Base-by-base conservation (phyloP, 2,113 vertebrate genomes). In the Empidonax traillii region DNA sequence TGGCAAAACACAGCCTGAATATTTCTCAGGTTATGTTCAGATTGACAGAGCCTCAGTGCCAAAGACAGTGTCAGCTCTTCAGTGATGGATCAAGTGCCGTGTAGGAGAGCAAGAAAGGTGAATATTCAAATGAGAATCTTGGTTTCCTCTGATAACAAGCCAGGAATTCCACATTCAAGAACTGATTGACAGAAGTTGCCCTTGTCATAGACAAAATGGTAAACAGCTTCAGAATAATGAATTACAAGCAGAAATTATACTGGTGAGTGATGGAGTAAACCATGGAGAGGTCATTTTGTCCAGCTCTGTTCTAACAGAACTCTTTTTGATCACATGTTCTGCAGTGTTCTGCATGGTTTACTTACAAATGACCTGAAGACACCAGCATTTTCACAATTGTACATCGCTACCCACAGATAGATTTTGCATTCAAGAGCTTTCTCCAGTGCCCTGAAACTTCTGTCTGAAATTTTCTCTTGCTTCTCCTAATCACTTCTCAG, bases 221-320 rank as follows among this genome's bases (percentile, higher is more conserved):
- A 77, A 96, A 86, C 72, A 90, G 90, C 82, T 88, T 96, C 82
- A 83, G 85, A 96, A 94, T 80, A 95, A 96, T 84, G 67, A 95
- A 93, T 80, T 95, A 74, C 72, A 91, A 87, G 67, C 78, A 85
- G 75, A 84, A 91, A 87, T 78, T 74, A 37, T 66, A 21, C 35
- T 55, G 52, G 69, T 66, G 71, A 71, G 51, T 83, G 82, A 92
- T 61, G 31, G 79, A 78, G 24, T 30, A 93, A 61, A 46, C 81
- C 69, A 76, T 23, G 59, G 75, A 79, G 72, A 81, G 76, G 73
- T 85, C 53, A 55, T 92, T 89, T 62, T 84, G 67, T 88, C 86
- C 89, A 39, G 52, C 41, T 63, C 63, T 67, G 16, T 58, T 63
- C 53, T 63, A 68, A 78, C 21, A 68, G 44, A 83, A 25, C 68